A percentile compares a stretch with the other conserved stretches of the same genome.
phyloP scores from a whole-genome alignment of 2,797 vertebrate species.

The Tympanoctomys barrerae region DNA sequence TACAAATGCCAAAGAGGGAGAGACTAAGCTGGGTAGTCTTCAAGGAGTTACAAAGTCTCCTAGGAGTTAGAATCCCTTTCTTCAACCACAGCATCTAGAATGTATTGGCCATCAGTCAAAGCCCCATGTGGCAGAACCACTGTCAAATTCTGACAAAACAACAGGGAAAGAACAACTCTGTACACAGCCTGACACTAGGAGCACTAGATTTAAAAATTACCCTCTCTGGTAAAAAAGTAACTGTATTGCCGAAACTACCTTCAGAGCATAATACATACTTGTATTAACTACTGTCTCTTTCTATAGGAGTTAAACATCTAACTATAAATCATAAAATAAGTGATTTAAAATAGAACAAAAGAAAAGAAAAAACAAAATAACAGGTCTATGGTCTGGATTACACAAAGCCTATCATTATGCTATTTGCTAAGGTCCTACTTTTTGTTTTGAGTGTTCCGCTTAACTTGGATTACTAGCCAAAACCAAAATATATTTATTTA shows the following conservation, averaged over 20 bases:
- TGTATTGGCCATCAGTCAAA: not conserved
- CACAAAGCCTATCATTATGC: not conserved
- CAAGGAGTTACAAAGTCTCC: not conserved
- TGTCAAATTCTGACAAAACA: not conserved
- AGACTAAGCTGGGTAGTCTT: not conserved
- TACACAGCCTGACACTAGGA: not conserved
- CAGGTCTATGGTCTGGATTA: not conserved
- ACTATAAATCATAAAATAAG: conserved; percentile 31
- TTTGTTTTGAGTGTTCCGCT: not conserved
- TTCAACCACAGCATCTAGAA: not conserved
- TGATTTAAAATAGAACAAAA: conserved; percentile 43
- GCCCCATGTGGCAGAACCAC: not conserved
- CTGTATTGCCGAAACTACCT: not conserved
- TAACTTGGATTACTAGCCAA: not conserved
- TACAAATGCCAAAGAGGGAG: not conserved
- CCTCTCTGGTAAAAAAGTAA: conserved; percentile 24
- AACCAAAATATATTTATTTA: not conserved
- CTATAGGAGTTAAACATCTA: not conserved
- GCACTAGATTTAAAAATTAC: not conserved
- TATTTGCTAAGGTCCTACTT: not conserved
- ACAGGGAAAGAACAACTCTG: not conserved
- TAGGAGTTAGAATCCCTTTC: not conserved
- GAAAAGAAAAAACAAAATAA: conserved; percentile 22
- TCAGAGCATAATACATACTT: not conserved
- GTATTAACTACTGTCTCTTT: not conserved